A percentile compares a stretch with the other conserved stretches of the same genome.
Conservation (phyloP, 2,113 vertebrate species). For the Struthio camelus region DNA sequence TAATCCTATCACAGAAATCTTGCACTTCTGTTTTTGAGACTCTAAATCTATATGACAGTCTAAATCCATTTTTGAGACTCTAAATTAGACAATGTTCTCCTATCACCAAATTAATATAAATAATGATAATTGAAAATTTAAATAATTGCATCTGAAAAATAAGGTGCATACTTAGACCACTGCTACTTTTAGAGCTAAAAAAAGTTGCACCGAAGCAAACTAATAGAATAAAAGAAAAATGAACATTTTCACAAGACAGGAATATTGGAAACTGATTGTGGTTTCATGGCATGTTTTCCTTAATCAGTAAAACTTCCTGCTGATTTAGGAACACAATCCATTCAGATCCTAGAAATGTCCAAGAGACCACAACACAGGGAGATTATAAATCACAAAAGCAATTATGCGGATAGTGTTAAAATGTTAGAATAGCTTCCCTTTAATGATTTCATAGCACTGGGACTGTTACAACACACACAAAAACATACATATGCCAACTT, state of each 20-base stretch:
- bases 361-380: background rate
- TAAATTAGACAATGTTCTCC: background rate
- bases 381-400: background rate
- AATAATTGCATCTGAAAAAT: background rate
- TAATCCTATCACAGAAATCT: background rate
- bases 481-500: background rate
- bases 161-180: background rate
- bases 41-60: background rate
- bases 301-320: background rate
- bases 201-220: background rate
- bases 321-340: background rate
- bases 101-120: background rate
- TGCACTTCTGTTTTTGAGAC: background rate
- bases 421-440: background rate
- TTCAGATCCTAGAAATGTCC: background rate
- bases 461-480: background rate
- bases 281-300: background rate
- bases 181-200: background rate
- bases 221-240: background rate
- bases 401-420: background rate
- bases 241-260: background rate
- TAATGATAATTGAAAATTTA: background rate
- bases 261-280: background rate
- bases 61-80: background rate
- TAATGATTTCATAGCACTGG: background rate